Conservation (phyloP, 2,113 vertebrate species). For the Lepisosteus osseus region DNA sequence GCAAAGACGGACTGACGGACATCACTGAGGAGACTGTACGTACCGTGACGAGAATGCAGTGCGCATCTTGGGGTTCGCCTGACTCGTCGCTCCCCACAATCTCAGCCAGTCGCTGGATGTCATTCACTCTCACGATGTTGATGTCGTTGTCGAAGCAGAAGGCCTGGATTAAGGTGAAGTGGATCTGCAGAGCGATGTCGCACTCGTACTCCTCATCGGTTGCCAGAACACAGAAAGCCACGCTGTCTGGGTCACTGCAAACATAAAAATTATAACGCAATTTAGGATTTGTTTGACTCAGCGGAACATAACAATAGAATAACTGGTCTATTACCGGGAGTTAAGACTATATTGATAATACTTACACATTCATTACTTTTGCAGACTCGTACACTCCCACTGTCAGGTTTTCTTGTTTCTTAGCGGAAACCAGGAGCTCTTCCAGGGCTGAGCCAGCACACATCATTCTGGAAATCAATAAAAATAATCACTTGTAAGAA, state of each 20-base stretch:
- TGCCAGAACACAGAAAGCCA: slow-evolving; percentile 90
- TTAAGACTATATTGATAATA: slow-evolving; percentile 33
- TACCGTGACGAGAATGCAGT: slow-evolving; percentile 96
- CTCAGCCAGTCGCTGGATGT: slow-evolving; percentile 78
- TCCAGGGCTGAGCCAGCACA: slow-evolving; percentile 85
- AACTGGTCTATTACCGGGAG: too few species aligned
- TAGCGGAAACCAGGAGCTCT: slow-evolving; percentile 83
- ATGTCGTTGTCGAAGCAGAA: slow-evolving; percentile 98
- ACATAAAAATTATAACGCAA: background rate
- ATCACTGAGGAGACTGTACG: slow-evolving; percentile 37
- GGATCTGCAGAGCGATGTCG: slow-evolving; percentile 94
- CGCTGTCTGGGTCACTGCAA: slow-evolving; percentile 88
- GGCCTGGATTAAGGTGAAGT: slow-evolving; percentile 96
- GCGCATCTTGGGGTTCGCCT: slow-evolving; percentile 81
- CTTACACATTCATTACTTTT: slow-evolving; percentile 97
- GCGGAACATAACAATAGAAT: too few species aligned
- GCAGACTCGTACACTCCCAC: slow-evolving; percentile 96
- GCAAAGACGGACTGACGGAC: background rate
- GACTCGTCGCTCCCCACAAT: slow-evolving; percentile 79
- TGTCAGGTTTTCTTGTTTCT: slow-evolving; percentile 88
- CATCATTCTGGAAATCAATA: slow-evolving; percentile 69
- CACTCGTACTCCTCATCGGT: slow-evolving; percentile 89
- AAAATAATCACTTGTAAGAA: slow-evolving; percentile 6
- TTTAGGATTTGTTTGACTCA: background rate
- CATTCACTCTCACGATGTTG: slow-evolving; percentile 88